These are phyloP conservation scores for Xanthorhoe designata DNA, from an alignment of 2,888 invertebrate species.

Conservation along the genomic window DNA sequence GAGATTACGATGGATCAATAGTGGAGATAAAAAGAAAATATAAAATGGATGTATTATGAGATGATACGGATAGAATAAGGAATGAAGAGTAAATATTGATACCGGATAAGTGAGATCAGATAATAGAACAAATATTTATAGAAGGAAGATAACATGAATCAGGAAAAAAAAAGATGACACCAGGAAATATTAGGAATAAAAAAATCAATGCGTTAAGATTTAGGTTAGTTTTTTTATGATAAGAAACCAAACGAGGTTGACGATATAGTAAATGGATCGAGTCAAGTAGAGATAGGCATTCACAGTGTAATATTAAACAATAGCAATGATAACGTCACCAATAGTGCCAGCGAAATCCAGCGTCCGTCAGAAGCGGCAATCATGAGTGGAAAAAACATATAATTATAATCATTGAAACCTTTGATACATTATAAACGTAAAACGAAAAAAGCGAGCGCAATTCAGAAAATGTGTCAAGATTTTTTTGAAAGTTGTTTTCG, in stretches of 20 bases:
- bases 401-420: conserved; percentile 70
- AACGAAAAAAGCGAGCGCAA: conserved; percentile 71
- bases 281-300: conserved; percentile 73
- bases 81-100: not conserved
- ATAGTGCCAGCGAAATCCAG: conserved; percentile 82
- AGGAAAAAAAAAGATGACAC: too few species aligned
- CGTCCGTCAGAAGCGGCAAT: conserved; percentile 85
- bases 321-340: conserved; percentile 68
- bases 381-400: conserved; percentile 85
- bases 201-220: too few species aligned
- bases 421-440: conserved; percentile 53
- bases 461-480: conserved; percentile 91
- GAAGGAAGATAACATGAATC: too few species aligned
- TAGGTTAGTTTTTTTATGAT: too few species aligned
- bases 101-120: not conserved
- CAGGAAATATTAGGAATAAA: too few species aligned
- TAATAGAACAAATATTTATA: too few species aligned
- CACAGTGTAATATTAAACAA: conserved; percentile 47
- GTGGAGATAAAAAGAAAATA: not conserved
- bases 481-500: conserved; percentile 85
- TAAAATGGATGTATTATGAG: not conserved
- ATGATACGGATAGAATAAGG: not conserved
- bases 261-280: conserved; percentile 45
- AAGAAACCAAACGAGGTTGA: not conserved
- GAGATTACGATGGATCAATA: conserved; percentile 5